phyloP scores from a whole-genome alignment of 30 jellyfish, hydroid and myxozoan genomes.

The Cassiopea andromeda region DNA sequence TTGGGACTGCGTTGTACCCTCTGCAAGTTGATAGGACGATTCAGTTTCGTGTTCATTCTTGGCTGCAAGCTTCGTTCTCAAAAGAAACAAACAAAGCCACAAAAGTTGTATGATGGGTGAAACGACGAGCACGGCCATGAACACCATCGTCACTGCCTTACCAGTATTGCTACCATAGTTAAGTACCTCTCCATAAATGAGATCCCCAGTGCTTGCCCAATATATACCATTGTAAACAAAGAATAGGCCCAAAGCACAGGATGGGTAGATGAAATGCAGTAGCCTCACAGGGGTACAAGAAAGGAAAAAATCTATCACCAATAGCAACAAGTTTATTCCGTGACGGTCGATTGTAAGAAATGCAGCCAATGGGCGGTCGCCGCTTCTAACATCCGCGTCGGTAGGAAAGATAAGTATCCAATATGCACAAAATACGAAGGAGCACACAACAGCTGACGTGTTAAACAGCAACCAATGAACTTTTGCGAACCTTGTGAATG shows the following conservation, averaged over 20 bases:
- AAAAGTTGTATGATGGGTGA: conserved; percentile 42
- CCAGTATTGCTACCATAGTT: conserved; percentile 69
- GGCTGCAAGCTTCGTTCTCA: conserved; percentile 20
- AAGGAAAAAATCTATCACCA: conserved; percentile 63
- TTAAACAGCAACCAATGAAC: conserved; percentile 82
- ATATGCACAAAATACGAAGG: conserved; percentile 65
- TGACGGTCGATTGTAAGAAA: conserved; percentile 78
- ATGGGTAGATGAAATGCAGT: conserved; percentile 78
- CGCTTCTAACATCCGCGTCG: conserved; percentile 5
- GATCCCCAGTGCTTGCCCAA: conserved; percentile 61
- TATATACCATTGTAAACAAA: conserved; percentile 57
- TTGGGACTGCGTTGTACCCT: not conserved
- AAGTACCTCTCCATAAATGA: conserved; percentile 53
- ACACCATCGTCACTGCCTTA: conserved; percentile 48
- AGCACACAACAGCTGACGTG: conserved; percentile 34
- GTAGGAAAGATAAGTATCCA: conserved; percentile 61
- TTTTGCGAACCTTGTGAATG: not conserved
- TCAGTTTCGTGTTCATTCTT: not conserved
- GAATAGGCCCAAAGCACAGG: conserved; percentile 29
- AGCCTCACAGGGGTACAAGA: conserved; percentile 70
- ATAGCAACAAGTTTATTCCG: conserved; percentile 65
- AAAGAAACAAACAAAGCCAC: conserved; percentile 32
- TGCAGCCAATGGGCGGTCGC: not conserved
- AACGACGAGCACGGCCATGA: conserved; percentile 48
- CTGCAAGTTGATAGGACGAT: conserved; percentile 24